Evolutionary conservation across 2,888 invertebrate genomes (phyloP).

Genomic region (Rhagonycha lutea): DNA sequence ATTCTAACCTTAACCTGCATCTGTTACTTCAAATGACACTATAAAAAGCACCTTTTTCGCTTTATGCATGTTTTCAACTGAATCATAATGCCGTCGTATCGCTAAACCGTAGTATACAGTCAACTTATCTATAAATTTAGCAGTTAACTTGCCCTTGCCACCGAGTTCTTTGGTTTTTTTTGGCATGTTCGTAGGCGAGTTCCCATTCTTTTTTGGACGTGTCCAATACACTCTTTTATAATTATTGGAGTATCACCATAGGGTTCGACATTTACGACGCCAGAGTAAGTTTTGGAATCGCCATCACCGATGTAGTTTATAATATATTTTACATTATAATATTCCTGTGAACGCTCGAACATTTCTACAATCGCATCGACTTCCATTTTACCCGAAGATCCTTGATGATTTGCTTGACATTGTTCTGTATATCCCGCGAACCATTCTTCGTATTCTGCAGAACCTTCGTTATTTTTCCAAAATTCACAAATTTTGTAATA

Average conservation of each 20-base stretch:
- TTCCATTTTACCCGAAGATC: slow-evolving; percentile 34
- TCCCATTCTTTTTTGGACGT: slow-evolving; percentile 36
- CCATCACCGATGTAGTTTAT: slow-evolving; percentile 36
- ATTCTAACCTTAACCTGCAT: too few species aligned
- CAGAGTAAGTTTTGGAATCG: slow-evolving; percentile 35
- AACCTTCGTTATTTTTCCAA: slow-evolving; percentile 28
- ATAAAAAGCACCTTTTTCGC: too few species aligned
- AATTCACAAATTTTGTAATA: not conserved
- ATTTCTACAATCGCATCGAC: slow-evolving; percentile 26
- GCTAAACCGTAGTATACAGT: too few species aligned
- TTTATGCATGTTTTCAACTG: too few species aligned
- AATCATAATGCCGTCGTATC: too few species aligned
- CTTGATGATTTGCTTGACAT: slow-evolving; percentile 29
- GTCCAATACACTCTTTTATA: slow-evolving; percentile 26
- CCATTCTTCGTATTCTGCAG: slow-evolving; percentile 30
- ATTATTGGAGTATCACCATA: slow-evolving; percentile 27
- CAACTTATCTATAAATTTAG: too few species aligned
- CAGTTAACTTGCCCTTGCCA: not conserved
- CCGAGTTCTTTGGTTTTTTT: not conserved
- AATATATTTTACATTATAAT: slow-evolving; percentile 22
- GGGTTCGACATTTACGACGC: slow-evolving; percentile 27
- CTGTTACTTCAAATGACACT: too few species aligned
- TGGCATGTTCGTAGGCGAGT: not conserved
- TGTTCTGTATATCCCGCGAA: slow-evolving; percentile 23
- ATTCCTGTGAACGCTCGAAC: slow-evolving; percentile 14